Base-by-base conservation (phyloP, 2,888 invertebrate genomes). In the Oscheius sp. region DNA sequence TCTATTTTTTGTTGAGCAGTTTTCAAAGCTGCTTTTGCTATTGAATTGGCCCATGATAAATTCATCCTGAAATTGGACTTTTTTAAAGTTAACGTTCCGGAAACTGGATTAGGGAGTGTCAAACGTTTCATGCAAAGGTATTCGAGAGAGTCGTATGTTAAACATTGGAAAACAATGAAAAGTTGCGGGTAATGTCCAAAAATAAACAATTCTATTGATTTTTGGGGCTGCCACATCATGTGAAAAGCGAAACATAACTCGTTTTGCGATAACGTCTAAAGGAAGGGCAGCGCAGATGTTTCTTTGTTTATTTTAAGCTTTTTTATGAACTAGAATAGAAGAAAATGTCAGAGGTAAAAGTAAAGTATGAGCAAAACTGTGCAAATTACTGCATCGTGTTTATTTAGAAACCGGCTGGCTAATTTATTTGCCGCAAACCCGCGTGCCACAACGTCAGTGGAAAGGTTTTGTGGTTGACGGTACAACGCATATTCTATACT, bases 1-100 rank as follows among this genome's bases (percentile, higher is more conserved):
- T 82, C 82, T 41, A 82, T 82, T 61, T 77, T 77, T 58, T 77
- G 76, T 64, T 82, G 82, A 1, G 82, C 80, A 2, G 77, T 74
- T 45, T 76, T 74, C 23, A 80, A 69, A 9, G 82, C 82, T 2
- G 73, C 45, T 58, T 73, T 73, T 1, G 73, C 73, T 12, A 73
- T 46, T 52, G 69, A 59, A 59, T 73, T 73, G 2, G 72, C 72
- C 73, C 73, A 73, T 2, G 73, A 73, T 16, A 73, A 23, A 58
- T 73, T 73, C 68, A 73, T 68, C 12, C 61, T 61, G 43, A 43
- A 61, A 61, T 21, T 21, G 6, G n/a, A n/a, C n/a, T n/a, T n/a
- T n/a, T n/a, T n/a, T n/a, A n/a, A n/a, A 25, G n/a, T n/a, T n/a
- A n/a, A n/a, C n/a, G n/a, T n/a, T n/a, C n/a, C n/a, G n/a, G n/a